A percentile compares a stretch with the other conserved stretches of the same genome.
phyloP scores from a whole-genome alignment of 2,888 invertebrate species.

The Ormyrus labotus region DNA sequence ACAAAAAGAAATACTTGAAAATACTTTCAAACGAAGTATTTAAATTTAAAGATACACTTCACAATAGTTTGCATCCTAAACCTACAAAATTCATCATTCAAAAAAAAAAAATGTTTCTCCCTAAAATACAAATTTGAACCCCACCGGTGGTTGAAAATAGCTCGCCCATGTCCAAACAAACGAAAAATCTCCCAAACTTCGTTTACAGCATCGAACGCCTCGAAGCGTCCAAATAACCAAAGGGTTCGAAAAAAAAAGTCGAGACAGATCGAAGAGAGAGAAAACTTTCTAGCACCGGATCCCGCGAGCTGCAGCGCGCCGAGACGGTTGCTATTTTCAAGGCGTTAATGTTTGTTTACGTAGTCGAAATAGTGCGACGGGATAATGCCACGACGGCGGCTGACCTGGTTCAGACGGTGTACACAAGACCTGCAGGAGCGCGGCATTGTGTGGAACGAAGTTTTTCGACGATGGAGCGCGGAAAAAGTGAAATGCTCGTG shows the following conservation, averaged over 20 bases:
- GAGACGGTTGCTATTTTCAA: constrained; percentile 45
- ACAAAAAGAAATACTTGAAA: too few relatives aligned
- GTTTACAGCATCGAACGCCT: constrained; percentile 3
- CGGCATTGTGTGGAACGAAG: too few relatives aligned
- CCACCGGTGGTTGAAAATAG: constrained; percentile 29
- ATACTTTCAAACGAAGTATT: too few relatives aligned
- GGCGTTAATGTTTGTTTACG: constrained; percentile 51
- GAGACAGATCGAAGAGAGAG: background rate
- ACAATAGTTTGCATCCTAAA: too few relatives aligned
- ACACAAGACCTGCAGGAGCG: too few relatives aligned
- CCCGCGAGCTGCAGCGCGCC: background rate
- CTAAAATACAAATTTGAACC: too few relatives aligned
- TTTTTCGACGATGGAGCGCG: too few relatives aligned
- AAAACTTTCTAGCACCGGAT: background rate
- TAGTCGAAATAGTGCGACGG: constrained; percentile 52
- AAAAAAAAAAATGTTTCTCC: too few relatives aligned
- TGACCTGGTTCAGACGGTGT: constrained; percentile 15
- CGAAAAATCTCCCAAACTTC: background rate
- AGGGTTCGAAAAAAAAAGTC: constrained; percentile 10
- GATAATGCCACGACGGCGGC: constrained; percentile 34
- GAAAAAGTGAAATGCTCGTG: too few relatives aligned
- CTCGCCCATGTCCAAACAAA: constrained; percentile 26
- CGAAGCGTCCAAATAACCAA: constrained; percentile 43
- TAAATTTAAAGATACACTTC: too few relatives aligned
- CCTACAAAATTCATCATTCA: too few relatives aligned